A percentile compares a stretch with the other conserved stretches of the same genome.
Evolutionary conservation across 2,888 invertebrate species (phyloP).

Genomic region (Calameuta idolon): DNA sequence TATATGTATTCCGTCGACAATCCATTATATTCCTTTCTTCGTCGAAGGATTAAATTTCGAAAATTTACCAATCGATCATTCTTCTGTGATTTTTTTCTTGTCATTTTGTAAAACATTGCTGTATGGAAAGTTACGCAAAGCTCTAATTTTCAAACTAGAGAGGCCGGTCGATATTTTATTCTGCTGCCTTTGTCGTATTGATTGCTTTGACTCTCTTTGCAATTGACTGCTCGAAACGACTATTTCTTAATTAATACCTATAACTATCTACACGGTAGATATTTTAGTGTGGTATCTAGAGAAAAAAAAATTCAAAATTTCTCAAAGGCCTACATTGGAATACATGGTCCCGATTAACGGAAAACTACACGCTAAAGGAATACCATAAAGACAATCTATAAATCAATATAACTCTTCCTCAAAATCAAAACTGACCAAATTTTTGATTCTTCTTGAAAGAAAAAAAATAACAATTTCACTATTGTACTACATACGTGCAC

Average conservation of each 20-base stretch:
- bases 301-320: neutral
- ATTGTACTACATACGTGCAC: neutral
- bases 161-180: neutral
- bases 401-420: neutral
- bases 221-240: neutral
- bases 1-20: neutral
- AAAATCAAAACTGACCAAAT: neutral
- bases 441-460: neutral
- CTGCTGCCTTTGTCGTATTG: neutral
- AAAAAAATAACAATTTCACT: neutral
- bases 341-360: conserved; percentile 2
- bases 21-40: conserved; percentile 1
- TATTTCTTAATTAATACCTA: neutral
- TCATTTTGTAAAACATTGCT: no score
- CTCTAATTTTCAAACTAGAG: neutral
- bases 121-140: neutral
- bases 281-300: neutral
- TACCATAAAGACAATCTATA: neutral
- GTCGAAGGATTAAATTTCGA: neutral
- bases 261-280: neutral
- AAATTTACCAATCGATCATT: neutral
- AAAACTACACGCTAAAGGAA: neutral
- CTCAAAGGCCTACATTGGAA: neutral
- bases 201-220: neutral
- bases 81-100: neutral